Evolutionary conservation across 1,140 invertebrate genomes (phyloP), one percentile per base, ranked within the genome.

Genomic region (Tetragonula clypearis): DNA sequence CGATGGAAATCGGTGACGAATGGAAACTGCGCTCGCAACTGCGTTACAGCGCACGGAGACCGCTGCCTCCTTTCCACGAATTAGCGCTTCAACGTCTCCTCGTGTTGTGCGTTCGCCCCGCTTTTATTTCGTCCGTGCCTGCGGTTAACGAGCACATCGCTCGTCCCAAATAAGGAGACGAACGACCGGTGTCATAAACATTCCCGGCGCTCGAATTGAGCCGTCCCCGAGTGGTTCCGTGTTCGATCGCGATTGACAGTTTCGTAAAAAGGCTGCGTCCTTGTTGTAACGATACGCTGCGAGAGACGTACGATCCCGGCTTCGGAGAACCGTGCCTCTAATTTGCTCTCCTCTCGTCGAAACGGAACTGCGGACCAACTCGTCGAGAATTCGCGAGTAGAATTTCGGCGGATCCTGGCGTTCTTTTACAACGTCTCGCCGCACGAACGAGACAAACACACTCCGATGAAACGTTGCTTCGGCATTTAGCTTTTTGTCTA

Each of bases 141-240:
- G 30, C 55, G 62, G 21, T 80, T 89, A 89, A 89, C 84, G 87
- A 89, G 88, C 60, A 26, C 56, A 23, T 69, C 62, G 62, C 23
- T 65, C 49, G 23, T 23, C 58, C 88, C 88, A 78, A 88, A 89
- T 89, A 89, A 86, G 88, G 84, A 35, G 78, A 30, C 68, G 76
- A 41, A 53, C 82, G 66, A 77, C 76, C 35, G 79, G 41, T 76
- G 80, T 88, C 84, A 83, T 89, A 84, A 88, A 88, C 84, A 86
- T 88, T 89, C 72, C n/a, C 69, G 14, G 15, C 15, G 69, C 79
- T 77, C 85, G 75, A 87, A 90, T 90, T 90, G 85, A 90, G 85
- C 69, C 77, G 81, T 90, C 87, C 87, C 77, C 41, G 23, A 49
- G 53, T 79, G 58, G 75, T 82, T 75, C 87, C 86, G 41, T 75